A percentile compares a stretch with the other conserved stretches of the same genome.
phyloP scores from a whole-genome alignment of 2,113 vertebrate genomes.

The Rattus rattus region DNA sequence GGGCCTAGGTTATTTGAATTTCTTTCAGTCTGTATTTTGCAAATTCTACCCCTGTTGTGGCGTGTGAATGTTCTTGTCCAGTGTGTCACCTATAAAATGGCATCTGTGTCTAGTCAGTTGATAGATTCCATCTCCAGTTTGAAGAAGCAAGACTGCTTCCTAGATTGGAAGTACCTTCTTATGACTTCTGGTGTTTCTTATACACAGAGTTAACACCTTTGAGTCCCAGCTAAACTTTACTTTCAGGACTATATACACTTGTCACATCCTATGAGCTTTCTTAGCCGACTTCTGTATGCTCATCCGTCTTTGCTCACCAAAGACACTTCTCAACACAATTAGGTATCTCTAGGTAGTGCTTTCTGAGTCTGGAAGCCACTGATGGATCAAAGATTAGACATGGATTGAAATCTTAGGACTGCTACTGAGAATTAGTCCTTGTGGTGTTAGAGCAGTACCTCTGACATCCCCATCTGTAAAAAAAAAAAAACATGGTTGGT shows the following conservation, averaged over 20 bases:
- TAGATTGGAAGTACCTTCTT: slow-evolving; percentile 52
- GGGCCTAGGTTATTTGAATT: slow-evolving; percentile 44
- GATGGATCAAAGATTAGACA: slow-evolving; percentile 51
- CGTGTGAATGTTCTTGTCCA: neutral
- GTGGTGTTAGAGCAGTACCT: neutral
- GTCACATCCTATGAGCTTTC: slow-evolving; percentile 1
- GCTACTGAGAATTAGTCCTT: neutral
- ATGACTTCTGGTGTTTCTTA: neutral
- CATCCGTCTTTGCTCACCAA: neutral
- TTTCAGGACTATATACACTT: neutral
- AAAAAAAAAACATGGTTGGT: neutral
- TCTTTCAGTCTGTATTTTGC: slow-evolving; percentile 27
- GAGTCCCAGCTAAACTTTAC: neutral
- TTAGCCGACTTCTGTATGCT: neutral
- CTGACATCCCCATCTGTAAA: neutral
- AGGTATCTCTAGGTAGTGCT: neutral
- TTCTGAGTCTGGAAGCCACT: neutral
- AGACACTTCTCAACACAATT: neutral
- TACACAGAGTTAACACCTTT: neutral
- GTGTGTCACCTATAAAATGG: neutral
- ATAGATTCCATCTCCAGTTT: neutral
- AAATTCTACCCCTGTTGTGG: neutral
- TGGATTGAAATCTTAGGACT: neutral
- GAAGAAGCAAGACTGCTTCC: neutral
- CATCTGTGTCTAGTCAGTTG: slow-evolving; percentile 25